These are phyloP conservation scores for Chionoecetes opilio DNA, from an alignment of 1,140 invertebrate species.

Conservation along the genomic window DNA sequence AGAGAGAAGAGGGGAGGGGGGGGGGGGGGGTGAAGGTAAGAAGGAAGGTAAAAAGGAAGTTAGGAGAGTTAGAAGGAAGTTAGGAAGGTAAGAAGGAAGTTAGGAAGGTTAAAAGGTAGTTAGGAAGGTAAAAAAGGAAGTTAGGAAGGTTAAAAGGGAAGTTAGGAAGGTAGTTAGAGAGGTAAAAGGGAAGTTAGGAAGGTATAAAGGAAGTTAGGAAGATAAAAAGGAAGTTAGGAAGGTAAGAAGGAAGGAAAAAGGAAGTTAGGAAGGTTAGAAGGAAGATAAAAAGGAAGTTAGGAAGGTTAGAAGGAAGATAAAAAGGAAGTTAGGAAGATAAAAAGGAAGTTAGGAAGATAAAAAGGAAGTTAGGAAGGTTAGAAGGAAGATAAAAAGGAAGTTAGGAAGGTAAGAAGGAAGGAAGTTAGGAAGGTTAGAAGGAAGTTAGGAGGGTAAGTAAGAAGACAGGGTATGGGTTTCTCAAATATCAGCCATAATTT, in stretches of 20 bases:
- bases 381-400: too few species aligned
- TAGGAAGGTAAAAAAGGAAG: background rate
- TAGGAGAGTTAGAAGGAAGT: too few species aligned
- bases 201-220: too few species aligned
- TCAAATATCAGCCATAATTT: background rate
- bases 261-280: background rate
- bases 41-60: too few species aligned
- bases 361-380: background rate
- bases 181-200: too few species aligned
- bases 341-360: background rate
- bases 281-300: background rate
- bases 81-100: too few species aligned
- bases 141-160: background rate
- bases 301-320: too few species aligned
- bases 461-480: background rate
- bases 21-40: background rate
- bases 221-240: background rate
- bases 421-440: too few species aligned
- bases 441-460: too few species aligned
- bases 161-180: too few species aligned
- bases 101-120: too few species aligned
- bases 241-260: background rate
- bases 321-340: background rate
- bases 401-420: too few species aligned
- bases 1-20: background rate